Conservation (phyloP, 2,113 vertebrate species). For the Strigops habroptila region DNA sequence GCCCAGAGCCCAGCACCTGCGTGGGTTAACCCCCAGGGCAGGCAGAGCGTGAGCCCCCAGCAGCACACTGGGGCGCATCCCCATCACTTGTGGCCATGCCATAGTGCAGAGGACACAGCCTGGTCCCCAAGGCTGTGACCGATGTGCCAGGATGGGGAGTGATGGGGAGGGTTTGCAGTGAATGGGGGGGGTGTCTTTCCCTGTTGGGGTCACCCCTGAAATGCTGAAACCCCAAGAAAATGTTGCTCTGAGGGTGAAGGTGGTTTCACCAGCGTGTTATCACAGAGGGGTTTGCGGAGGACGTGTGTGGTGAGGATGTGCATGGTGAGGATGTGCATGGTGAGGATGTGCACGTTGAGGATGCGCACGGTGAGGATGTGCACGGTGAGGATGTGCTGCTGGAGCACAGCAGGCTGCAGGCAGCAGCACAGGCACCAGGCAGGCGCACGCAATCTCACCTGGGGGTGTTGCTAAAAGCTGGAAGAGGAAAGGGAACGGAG, state of each 20-base stretch:
- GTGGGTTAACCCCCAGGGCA: not conserved
- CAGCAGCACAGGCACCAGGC: not conserved
- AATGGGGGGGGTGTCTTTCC: rapidly evolving
- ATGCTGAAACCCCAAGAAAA: not conserved
- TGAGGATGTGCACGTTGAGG: not conserved
- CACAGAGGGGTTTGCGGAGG: not conserved
- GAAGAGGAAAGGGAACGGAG: not conserved
- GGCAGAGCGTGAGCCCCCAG: rapidly evolving
- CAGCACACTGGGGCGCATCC: not conserved
- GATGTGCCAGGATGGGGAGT: rapidly evolving
- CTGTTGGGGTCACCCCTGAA: not conserved
- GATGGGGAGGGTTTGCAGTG: not conserved
- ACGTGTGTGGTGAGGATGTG: not conserved
- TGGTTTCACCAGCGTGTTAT: rapidly evolving
- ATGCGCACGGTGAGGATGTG: not conserved
- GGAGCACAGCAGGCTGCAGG: not conserved
- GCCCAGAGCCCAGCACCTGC: not conserved
- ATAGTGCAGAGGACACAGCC: rapidly evolving
- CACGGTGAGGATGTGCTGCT: not conserved
- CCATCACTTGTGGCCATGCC: rapidly evolving
- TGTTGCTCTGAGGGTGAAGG: not conserved
- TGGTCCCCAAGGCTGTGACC: not conserved
- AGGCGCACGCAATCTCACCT: not conserved
- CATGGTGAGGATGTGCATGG: not conserved
- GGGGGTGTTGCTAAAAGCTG: not conserved